Evolutionary conservation across 2,888 invertebrate genomes (phyloP), one percentile per base, ranked within the genome.

Genomic region (Mesorhabditis spiculigera): DNA sequence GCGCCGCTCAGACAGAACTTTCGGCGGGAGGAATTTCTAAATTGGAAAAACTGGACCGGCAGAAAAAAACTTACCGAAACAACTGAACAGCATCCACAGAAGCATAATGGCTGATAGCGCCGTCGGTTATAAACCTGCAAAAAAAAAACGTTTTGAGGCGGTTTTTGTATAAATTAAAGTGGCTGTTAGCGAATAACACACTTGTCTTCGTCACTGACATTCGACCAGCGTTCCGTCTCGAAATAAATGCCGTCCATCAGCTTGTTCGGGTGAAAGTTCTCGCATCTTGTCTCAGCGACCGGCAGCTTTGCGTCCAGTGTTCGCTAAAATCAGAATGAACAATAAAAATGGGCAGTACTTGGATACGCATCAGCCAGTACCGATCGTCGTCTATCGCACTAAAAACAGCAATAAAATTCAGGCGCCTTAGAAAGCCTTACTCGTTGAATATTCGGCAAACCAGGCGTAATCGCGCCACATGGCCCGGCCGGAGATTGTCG

Each of bases 281-380:
- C 58, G 58, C n/a, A 10, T n/a, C n/a, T 50, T n/a, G 58, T 50
- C 58, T 50, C 58, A n/a, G 58, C 58, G n/a, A 50, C n/a, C n/a
- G 58, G 58, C 58, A 50, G n/a, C n/a, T n/a, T 10, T n/a, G n/a
- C 58, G 58, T 3, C 58, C n/a, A 50, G n/a, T n/a, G 58, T n/a
- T 13, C 58, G 58, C 58, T 50, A 50, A 50, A 50, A 13, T 50
- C 8, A 50, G n/a, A 50, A 50, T 50, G 10, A 10, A 50, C n/a
- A 50, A 50, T n/a, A 50, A 50, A 50, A n/a, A 50, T 50, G 8
- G 8, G 10, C 8, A 50, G 8, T n/a, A 50, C 58, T n/a, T 50
- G 58, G n/a, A 50, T 50, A 13, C n/a, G 58, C 8, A 2, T 50
- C 58, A 50, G 8, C 58, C 58, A 50, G 10, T n/a, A 50, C n/a